Evolutionary conservation across 37 sponge, comb jelly and placozoan genomes (phyloP).

Genomic region (Chondrilla cf. caribensis): DNA sequence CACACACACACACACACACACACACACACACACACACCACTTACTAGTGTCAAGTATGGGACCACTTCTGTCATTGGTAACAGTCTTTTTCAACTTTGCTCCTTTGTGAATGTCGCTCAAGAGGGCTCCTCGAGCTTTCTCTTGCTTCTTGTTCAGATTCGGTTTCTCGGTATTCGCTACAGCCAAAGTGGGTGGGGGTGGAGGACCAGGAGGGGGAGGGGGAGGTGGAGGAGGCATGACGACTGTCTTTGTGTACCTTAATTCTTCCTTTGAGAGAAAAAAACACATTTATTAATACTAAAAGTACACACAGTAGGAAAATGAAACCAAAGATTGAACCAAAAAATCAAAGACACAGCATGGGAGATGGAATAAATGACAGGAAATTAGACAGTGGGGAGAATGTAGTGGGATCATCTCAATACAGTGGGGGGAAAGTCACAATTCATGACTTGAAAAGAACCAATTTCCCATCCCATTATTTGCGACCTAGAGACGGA

Average conservation of each 20-base stretch:
- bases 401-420: too few species aligned
- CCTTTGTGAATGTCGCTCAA: slow-evolving; percentile 76
- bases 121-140: slow-evolving; percentile 63
- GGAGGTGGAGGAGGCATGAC: slow-evolving; percentile 56
- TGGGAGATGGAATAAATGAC: too few species aligned
- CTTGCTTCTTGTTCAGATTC: slow-evolving; percentile 57
- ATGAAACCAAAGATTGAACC: too few species aligned
- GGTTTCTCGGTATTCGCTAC: slow-evolving; percentile 70
- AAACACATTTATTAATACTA: too few species aligned
- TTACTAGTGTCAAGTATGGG: slow-evolving; percentile 51
- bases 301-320: too few species aligned
- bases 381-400: too few species aligned
- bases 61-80: slow-evolving; percentile 75
- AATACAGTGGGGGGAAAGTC: too few species aligned
- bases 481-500: too few species aligned
- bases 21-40: slow-evolving; percentile 15
- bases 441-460: too few species aligned
- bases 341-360: too few species aligned
- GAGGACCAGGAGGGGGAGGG: slow-evolving; percentile 56
- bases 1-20: slow-evolving; percentile 20
- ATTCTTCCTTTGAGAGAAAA: too few species aligned
- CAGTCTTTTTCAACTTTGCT: slow-evolving; percentile 72
- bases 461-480: too few species aligned
- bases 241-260: background rate
- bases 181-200: slow-evolving; percentile 17